Evolutionary conservation across 2,797 vertebrate genomes (phyloP).

Genomic region (Percopsis omiscomaycus): DNA sequence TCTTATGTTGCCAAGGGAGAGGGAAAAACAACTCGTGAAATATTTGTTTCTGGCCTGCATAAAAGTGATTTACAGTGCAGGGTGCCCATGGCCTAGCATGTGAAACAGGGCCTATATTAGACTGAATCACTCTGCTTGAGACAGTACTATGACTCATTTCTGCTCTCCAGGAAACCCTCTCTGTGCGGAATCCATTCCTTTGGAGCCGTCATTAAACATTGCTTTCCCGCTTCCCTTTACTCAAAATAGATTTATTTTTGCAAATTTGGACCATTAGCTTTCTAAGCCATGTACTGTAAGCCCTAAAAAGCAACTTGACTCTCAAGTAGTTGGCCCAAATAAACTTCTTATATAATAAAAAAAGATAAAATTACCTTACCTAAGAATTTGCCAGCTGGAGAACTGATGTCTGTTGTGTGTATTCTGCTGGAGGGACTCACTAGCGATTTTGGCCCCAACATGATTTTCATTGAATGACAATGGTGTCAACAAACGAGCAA

Average conservation of each 20-base stretch:
- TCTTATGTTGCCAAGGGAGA: conserved; percentile 48
- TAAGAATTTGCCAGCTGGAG: conserved; percentile 20
- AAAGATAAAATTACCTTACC: conserved; percentile 49
- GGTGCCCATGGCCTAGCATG: conserved; percentile 25
- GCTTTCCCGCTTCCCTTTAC: conserved; percentile 13
- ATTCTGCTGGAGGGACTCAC: conserved; percentile 18
- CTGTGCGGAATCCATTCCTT: conserved; percentile 43
- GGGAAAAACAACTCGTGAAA: conserved; percentile 49
- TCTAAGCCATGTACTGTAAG: conserved; percentile 37
- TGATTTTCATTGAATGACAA: background rate
- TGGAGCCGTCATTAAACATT: conserved; percentile 38
- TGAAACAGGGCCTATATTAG: conserved; percentile 35
- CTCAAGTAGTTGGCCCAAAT: conserved; percentile 47
- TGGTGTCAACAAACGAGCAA: conserved; percentile 6
- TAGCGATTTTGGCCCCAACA: background rate
- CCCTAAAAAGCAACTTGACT: conserved; percentile 36
- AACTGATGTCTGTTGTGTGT: conserved; percentile 23
- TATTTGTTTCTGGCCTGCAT: conserved; percentile 47
- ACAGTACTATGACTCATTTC: conserved; percentile 48
- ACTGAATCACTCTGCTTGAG: conserved; percentile 36
- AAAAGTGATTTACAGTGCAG: conserved; percentile 56
- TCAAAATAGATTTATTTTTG: conserved; percentile 1
- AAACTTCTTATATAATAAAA: conserved; percentile 50
- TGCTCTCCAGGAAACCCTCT: conserved; percentile 64
- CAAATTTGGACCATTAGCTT: conserved; percentile 21